These are phyloP conservation scores for Fregetta grallaria DNA, from an alignment of 2,113 vertebrate species.

Conservation along the genomic window DNA sequence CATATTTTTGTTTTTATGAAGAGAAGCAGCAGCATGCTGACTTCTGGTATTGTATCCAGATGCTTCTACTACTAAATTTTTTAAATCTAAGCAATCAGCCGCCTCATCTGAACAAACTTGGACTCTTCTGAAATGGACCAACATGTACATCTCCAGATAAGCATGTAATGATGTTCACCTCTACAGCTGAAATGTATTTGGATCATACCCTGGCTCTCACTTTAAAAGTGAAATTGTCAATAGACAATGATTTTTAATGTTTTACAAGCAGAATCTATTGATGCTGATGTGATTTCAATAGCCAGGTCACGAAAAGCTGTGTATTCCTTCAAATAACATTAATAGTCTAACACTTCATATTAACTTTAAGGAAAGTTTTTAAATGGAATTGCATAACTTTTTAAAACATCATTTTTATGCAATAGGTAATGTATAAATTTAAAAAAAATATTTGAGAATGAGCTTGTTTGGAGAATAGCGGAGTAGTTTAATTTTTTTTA, in stretches of 20 bases:
- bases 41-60: neutral
- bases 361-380: neutral
- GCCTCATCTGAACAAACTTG: neutral
- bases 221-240: neutral
- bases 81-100: neutral
- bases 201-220: neutral
- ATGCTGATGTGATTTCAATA: neutral
- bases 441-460: neutral
- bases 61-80: neutral
- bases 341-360: neutral
- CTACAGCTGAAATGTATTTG: neutral
- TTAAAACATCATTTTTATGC: neutral
- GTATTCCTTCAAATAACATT: neutral
- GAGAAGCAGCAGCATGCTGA: neutral
- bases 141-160: neutral
- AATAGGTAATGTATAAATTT: neutral
- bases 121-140: neutral
- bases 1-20: neutral
- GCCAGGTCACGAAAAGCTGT: accelerated
- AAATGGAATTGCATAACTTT: neutral
- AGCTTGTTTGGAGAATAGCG: neutral
- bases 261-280: neutral
- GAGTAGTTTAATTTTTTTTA: neutral
- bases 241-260: neutral
- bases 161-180: accelerated